Conservation (phyloP, 2,797 vertebrate species). For the Schizopygopsis pylzovi region DNA sequence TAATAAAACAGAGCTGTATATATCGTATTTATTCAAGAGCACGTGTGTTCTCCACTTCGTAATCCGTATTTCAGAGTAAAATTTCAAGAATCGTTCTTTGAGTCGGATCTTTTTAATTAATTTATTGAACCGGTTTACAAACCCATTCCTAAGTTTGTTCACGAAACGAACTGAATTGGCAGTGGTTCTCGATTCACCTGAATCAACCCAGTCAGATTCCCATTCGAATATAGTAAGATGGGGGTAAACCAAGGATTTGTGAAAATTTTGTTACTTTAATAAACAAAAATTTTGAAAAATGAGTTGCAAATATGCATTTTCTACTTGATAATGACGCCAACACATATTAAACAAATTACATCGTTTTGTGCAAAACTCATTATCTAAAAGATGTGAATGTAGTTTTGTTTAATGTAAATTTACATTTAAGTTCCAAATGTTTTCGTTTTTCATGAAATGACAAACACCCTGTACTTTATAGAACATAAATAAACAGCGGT, state of each 20-base stretch:
- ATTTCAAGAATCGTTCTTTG: neutral
- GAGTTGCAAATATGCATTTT: neutral
- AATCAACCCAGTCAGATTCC: neutral
- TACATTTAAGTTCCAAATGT: no score
- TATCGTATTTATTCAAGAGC: neutral
- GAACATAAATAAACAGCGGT: neutral
- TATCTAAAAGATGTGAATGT: no score
- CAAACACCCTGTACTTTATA: neutral
- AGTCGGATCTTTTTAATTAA: constrained; percentile 6
- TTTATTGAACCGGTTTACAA: neutral
- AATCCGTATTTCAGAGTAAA: neutral
- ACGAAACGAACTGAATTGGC: neutral
- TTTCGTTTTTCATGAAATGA: neutral
- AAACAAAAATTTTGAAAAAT: neutral
- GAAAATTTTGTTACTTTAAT: neutral
- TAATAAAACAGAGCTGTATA: neutral
- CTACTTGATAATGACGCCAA: neutral
- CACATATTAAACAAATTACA: neutral
- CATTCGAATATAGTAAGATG: neutral
- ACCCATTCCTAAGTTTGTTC: neutral
- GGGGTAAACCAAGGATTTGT: no score
- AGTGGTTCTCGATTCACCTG: neutral
- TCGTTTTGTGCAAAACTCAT: neutral
- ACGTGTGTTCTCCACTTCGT: neutral
- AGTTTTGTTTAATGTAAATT: no score